These are phyloP conservation scores for Cheilosia vulpina DNA, from an alignment of 2,888 invertebrate genomes.

Conservation along the genomic window DNA sequence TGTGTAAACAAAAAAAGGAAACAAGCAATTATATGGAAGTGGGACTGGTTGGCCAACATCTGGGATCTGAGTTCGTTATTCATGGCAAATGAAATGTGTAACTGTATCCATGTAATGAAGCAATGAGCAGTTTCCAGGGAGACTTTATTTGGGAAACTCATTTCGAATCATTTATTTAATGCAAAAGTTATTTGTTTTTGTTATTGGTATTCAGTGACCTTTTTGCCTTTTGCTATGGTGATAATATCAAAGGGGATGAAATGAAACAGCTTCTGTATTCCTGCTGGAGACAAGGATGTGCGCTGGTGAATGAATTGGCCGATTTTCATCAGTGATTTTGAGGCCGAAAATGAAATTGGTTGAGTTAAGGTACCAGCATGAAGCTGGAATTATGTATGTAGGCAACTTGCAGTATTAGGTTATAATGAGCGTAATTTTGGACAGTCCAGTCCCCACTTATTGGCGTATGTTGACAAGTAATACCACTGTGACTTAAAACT, in stretches of 20 bases:
- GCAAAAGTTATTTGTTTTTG: constrained; percentile 14
- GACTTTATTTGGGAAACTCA: constrained; percentile 40
- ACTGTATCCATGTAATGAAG: constrained; percentile 14
- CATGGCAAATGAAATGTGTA: constrained; percentile 7
- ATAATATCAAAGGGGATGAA: background rate
- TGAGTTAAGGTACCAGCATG: too few relatives aligned
- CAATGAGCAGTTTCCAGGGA: constrained; percentile 6
- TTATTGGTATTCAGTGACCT: background rate
- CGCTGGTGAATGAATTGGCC: background rate
- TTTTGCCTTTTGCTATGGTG: background rate
- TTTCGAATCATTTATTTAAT: constrained; percentile 32
- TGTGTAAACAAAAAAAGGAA: constrained; percentile 7
- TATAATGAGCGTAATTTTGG: too few relatives aligned
- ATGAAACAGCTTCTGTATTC: constrained; percentile 3
- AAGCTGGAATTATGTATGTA: too few relatives aligned
- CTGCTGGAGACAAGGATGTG: background rate
- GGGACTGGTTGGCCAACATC: background rate
- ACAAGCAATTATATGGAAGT: constrained; percentile 25
- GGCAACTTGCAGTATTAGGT: too few relatives aligned
- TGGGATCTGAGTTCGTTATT: constrained; percentile 5
- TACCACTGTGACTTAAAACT: too few relatives aligned
- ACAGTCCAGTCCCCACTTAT: too few relatives aligned
- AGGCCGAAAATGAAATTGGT: too few relatives aligned
- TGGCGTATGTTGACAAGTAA: too few relatives aligned
- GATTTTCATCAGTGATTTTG: too few relatives aligned